Evolutionary conservation across 2,113 vertebrate species (phyloP), one percentile per base, ranked within the genome.

Genomic region (Caranx ignobilis): DNA sequence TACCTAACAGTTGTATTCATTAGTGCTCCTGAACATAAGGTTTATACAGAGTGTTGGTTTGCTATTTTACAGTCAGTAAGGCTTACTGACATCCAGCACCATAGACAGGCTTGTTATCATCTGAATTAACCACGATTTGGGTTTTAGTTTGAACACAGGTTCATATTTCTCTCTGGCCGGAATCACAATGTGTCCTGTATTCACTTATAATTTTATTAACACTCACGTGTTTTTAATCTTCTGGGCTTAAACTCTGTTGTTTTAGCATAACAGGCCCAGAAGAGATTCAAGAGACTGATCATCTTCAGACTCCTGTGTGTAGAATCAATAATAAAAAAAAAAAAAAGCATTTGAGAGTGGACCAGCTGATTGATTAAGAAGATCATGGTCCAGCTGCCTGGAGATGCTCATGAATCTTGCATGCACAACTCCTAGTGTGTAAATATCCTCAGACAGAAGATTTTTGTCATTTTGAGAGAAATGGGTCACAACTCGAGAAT

Each of bases 341-440:
- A 39, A 64, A 71, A 80, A 76, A 41, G 41, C 81, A 87, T 67
- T 52, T 82, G 59, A 52, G 45, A 74, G 56, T 77, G 65, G 79
- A 74, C 35, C 71, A 62, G 76, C 66, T 68, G 77, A 86, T 86
- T 71, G 62, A 88, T 89, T 76, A 75, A 86, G 79, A 83, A 88
- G 87, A 75, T 82, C 61, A 35, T 73, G 37, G 50, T 70, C 37
- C 37, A 59, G 57, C 75, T 73, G 73, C 67, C 67, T 54, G 71
- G 72, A 85, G 81, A 87, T 26, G 57, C 83, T 88, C 69, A 77
- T 92, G 83, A 83, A 89, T 91, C 62, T 86, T 91, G 45, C 65
- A 88, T 89, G 61, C 75, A 55, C 57, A 59, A 45, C 37, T 45
- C 52, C 52, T 47, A 39, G 43, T 76, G 11, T 56, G 32, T 43